Base-by-base conservation (phyloP, 2,113 vertebrate species). In the Pelmatolapia mariae region DNA sequence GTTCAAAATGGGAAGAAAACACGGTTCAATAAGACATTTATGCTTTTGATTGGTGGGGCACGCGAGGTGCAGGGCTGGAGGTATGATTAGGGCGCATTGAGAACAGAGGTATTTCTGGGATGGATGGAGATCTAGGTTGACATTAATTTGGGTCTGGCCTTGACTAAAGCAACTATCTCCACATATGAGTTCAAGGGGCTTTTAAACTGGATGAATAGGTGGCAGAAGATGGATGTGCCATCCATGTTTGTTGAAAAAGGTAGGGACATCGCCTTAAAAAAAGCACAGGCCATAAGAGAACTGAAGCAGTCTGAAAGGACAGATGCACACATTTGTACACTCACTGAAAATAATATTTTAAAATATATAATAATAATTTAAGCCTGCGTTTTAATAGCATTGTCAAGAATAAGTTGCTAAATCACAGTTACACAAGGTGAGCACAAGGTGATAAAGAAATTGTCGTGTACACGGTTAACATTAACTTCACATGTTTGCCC, bases 111-210 rank as follows among this genome's bases (percentile, higher is more conserved):
- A 84, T 80, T 93, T 96, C 93, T 88, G 89, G 93, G 94, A 96
- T 96, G 94, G 95, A 96, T 95, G 92, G 92, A 90, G 89, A 95
- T 96, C 86, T 82, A 92, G 94, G 90, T 81, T 95, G 94, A 96
- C 95, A 86, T 95, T 96, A 92, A 97, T 96, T 96, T 93, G 89
- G 88, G 84, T 89, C 91, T 92, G 90, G 95, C 93, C 93, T 94
- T 96, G 95, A 96, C 93, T 95, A 95, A 96, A 96, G 94, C 93
- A 96, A 95, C 95, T 95, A 95, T 95, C 91, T 95, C 88, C 88
- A 92, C 54, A 56, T 83, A 85, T 86, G 93, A 91, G 95, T 95
- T 96, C 94, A 96, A 91, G 92, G 88, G 93, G 94, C 89, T 91
- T 94, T 94, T 94, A 91, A 78, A 85, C 61, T 90, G 93, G 88